Evolutionary conservation across 2,113 vertebrate genomes (phyloP).

Genomic region (Embiotoca jacksoni): DNA sequence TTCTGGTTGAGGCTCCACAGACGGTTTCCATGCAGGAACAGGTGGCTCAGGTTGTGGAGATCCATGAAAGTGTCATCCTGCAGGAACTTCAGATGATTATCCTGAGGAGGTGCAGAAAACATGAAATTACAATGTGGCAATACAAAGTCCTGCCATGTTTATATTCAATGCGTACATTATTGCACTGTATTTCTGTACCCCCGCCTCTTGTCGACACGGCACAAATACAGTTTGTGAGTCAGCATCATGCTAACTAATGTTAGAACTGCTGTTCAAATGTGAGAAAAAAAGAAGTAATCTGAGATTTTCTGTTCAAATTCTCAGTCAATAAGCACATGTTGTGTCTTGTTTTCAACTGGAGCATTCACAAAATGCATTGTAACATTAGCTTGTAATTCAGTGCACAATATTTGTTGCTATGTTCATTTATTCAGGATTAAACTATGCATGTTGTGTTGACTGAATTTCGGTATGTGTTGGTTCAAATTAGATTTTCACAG

Average conservation of each 20-base stretch:
- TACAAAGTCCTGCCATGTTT: not conserved
- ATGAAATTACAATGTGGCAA: slow-evolving; percentile 9
- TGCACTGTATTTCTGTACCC: not conserved
- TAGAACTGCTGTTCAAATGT: not conserved
- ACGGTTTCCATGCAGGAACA: slow-evolving; percentile 97
- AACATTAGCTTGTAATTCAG: slow-evolving; percentile 6
- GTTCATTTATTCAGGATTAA: not conserved
- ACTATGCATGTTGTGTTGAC: slow-evolving; percentile 7
- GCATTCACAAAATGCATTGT: slow-evolving; percentile 2
- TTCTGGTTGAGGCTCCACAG: slow-evolving; percentile 95
- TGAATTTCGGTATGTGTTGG: not conserved
- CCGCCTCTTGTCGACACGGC: not conserved
- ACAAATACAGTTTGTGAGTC: not conserved
- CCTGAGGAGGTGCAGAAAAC: slow-evolving; percentile 74
- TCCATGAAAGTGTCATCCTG: slow-evolving; percentile 97
- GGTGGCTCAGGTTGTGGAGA: slow-evolving; percentile 97
- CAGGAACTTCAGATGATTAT: slow-evolving; percentile 96
- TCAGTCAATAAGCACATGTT: not conserved
- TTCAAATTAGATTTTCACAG: not conserved
- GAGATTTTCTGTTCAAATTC: not conserved
- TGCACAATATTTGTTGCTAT: not conserved
- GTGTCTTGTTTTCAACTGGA: not conserved
- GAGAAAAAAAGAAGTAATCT: not conserved
- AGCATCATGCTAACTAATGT: not conserved
- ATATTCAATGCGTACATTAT: not conserved